Evolutionary conservation across 2,113 vertebrate genomes (phyloP), one percentile per base, ranked within the genome.

Genomic region (Saimiri boliviensis): DNA sequence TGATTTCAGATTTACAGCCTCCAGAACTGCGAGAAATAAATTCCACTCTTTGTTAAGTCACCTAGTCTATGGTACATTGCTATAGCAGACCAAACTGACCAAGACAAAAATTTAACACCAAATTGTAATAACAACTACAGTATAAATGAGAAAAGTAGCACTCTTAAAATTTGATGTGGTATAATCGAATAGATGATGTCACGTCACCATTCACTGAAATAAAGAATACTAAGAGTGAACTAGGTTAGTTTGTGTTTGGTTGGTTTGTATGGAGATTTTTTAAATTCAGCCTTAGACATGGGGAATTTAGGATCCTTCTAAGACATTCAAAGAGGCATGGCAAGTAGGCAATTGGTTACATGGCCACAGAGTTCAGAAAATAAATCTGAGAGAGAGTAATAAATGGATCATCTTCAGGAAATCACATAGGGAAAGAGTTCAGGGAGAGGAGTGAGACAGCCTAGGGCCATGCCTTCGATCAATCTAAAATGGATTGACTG

Each of bases 171-270:
- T 60, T 32, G 94, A 37, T 42, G 52, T 23, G 54, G 7, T 42
- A 74, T 35, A 80, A 68, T 2, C 80, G 40, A 42, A 87, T 45
- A 86, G 30, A 60, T 45, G 23, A 6, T 83, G 32, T 6, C 83
- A 30, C n/a, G n/a, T n/a, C n/a, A n/a, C 32, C 42, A 58, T 73
- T 90, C 76, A 73, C 68, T 92, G 81, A 93, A 92, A 94, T 56
- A 81, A 86, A 17, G 49, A 86, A 87, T 52, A 87, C 4, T 77
- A 74, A 93, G 1, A 86, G 23, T n/a, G 20, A 82, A 77, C 37
- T 45, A 54, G n/a, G 13, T 76, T 81, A 35, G 17, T 10, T 16
- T 40, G n/a, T 12, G 6, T 5, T 85, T 7, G 16, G 11, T 25
- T 77, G 7, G 3, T 14, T 42, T 56, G 4, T 49, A 23, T 1